These are phyloP conservation scores for Cremastinae sp. DNA, from an alignment of 2,888 invertebrate genomes.

Conservation along the genomic window DNA sequence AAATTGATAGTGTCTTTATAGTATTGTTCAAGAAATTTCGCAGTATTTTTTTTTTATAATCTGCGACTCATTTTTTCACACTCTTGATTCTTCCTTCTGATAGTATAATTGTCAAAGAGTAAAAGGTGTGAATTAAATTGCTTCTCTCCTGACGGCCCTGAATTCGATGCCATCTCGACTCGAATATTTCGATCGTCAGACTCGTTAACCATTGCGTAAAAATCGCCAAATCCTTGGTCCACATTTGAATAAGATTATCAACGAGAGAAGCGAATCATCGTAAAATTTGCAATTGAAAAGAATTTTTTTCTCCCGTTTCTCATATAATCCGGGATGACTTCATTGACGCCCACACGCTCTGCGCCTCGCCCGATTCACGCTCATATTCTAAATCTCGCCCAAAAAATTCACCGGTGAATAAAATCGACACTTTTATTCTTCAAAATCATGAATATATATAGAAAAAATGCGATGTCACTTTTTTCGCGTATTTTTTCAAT, in stretches of 20 bases:
- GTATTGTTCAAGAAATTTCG: too few species aligned
- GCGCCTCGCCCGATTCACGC: neutral
- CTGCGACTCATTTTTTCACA: neutral
- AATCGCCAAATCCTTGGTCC: constrained; percentile 35
- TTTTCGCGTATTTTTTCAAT: too few species aligned
- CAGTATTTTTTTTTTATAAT: too few species aligned
- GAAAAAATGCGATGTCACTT: too few species aligned
- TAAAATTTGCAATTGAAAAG: constrained; percentile 17
- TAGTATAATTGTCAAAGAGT: constrained; percentile 3
- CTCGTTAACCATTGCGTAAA: constrained; percentile 18
- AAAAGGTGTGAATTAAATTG: neutral
- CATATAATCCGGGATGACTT: constrained; percentile 17
- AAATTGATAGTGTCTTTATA: too few species aligned
- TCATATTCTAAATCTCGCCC: too few species aligned
- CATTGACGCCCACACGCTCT: constrained; percentile 4
- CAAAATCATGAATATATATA: too few species aligned
- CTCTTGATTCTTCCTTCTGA: neutral
- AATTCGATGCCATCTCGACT: constrained; percentile 12
- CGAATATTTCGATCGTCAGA: constrained; percentile 1
- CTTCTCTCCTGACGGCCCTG: constrained; percentile 15
- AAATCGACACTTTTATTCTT: too few species aligned
- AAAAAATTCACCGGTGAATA: too few species aligned
- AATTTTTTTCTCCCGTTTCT: constrained; percentile 7
- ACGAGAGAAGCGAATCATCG: constrained; percentile 2
- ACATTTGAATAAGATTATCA: constrained; percentile 30